Conservation (phyloP, 2,888 invertebrate genomes). For the Muscina levida region DNA sequence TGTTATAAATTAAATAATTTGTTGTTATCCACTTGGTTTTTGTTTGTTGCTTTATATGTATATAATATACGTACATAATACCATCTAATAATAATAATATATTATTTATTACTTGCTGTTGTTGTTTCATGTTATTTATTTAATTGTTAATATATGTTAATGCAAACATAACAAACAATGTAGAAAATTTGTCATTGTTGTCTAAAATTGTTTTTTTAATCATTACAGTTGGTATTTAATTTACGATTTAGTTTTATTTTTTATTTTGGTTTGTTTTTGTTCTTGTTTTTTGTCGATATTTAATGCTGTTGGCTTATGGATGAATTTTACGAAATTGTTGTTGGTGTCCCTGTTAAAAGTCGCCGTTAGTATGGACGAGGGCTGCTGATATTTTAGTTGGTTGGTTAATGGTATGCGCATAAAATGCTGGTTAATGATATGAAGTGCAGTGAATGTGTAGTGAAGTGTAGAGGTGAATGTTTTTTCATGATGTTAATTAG, state of each 20-base stretch:
- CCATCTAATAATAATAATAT: slow-evolving; percentile 61
- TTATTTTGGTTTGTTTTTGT: slow-evolving; percentile 12
- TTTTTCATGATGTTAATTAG: too few species aligned
- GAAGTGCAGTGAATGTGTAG: too few species aligned
- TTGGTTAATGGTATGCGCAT: too few species aligned
- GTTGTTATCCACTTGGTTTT: slow-evolving; percentile 15
- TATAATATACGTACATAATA: slow-evolving; percentile 62
- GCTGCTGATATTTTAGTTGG: too few species aligned
- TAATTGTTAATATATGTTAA: neutral
- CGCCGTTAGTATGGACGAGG: too few species aligned
- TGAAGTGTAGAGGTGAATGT: too few species aligned
- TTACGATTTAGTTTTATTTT: slow-evolving; percentile 18
- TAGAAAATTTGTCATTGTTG: slow-evolving; percentile 38
- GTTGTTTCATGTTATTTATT: slow-evolving; percentile 39
- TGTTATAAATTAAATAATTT: slow-evolving; percentile 47
- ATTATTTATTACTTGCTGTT: slow-evolving; percentile 39
- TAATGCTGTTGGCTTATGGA: too few species aligned
- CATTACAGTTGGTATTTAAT: slow-evolving; percentile 36
- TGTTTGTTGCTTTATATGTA: slow-evolving; percentile 46
- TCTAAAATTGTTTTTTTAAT: slow-evolving; percentile 9
- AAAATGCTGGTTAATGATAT: too few species aligned
- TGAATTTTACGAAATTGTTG: too few species aligned
- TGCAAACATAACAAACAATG: slow-evolving; percentile 59
- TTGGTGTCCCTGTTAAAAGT: too few species aligned
- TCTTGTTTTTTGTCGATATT: slow-evolving; percentile 6